phyloP scores from a whole-genome alignment of 2,888 invertebrate genomes.

The Ichneumoninae sp. region DNA sequence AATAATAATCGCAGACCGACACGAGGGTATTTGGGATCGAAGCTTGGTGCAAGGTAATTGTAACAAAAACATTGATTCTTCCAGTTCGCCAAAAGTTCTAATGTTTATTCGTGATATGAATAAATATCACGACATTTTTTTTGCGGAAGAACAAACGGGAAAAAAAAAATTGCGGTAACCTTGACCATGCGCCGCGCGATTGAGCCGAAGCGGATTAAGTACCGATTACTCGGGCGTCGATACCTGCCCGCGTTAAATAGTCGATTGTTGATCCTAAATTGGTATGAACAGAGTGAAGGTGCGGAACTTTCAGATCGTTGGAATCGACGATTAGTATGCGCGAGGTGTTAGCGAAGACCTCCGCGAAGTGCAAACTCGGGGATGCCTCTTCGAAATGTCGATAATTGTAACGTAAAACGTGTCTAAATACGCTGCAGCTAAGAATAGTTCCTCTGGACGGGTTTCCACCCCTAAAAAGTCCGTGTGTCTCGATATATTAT shows the following conservation, averaged over 20 bases:
- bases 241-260: conserved; percentile 22
- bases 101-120: background rate
- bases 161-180: conserved; percentile 2
- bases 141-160: background rate
- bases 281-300: conserved; percentile 47
- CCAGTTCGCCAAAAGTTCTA: background rate
- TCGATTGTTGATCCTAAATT: conserved; percentile 59
- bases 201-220: background rate
- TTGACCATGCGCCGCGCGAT: background rate
- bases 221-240: conserved; percentile 11
- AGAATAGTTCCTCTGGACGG: background rate
- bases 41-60: conserved; percentile 90
- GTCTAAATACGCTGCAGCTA: conserved; percentile 1
- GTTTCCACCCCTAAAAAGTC: no score
- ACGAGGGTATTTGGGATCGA: conserved; percentile 95
- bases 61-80: background rate
- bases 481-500: no score
- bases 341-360: conserved; percentile 27
- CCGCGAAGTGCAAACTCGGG: conserved; percentile 23
- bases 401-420: conserved; percentile 38
- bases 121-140: background rate
- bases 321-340: conserved; percentile 54
- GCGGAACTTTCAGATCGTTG: conserved; percentile 35
- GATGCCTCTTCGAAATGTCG: conserved; percentile 27
- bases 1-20: conserved; percentile 91